Evolutionary conservation across 2,113 vertebrate genomes (phyloP).

Genomic region (Mus musculus): GRCm39 chr19:18985501-18986000

Average conservation of each 20-base stretch:
- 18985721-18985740: background rate
- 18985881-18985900: background rate
- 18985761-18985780: background rate
- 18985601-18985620: background rate
- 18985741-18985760: background rate
- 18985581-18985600: background rate
- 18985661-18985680: background rate
- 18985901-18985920: background rate
- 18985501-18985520: background rate
- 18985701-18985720: background rate
- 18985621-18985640: background rate
- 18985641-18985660: background rate
- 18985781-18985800: background rate
- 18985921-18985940: background rate
- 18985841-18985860: background rate
- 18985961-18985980: slow-evolving; percentile 25
- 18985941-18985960: slow-evolving; percentile 20
- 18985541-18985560: background rate
- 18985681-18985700: background rate
- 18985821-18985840: background rate
- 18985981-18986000: slow-evolving; percentile 9
- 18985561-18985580: background rate
- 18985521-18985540: background rate
- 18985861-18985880: background rate
- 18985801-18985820: background rate